These are phyloP conservation scores for Drosophila yakuba DNA, from an alignment of 1,140 invertebrate species.

Conservation along the genomic window DNA sequence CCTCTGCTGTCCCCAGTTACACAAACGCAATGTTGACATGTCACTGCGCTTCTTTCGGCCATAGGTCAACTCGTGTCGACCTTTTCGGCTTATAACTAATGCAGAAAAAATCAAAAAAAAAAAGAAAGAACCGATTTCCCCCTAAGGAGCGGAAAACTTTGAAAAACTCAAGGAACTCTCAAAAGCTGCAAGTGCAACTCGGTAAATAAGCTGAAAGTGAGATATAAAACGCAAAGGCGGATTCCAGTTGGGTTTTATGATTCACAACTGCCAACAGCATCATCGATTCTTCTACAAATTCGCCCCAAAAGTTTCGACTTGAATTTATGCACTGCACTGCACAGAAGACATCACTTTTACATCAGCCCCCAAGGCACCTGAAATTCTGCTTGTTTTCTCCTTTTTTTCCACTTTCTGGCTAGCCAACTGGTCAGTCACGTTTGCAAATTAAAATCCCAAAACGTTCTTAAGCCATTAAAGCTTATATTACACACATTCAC, in stretches of 20 bases:
- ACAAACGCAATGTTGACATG: conserved; percentile 15
- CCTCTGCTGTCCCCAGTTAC: background rate
- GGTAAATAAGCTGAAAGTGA: background rate
- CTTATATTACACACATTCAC: background rate
- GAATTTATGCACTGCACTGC: conserved; percentile 2
- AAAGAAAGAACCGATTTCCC: background rate
- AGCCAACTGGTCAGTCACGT: conserved; percentile 42
- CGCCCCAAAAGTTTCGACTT: background rate
- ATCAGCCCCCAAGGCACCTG: background rate
- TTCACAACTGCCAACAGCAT: conserved; percentile 8
- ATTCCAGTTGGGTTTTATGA: background rate
- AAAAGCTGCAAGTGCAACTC: conserved; percentile 14
- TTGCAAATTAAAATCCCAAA: conserved; percentile 47
- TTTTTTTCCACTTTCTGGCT: background rate
- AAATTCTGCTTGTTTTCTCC: background rate
- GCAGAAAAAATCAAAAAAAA: conserved; percentile 1
- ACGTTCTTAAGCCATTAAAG: conserved; percentile 32
- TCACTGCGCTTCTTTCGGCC: conserved; percentile 4
- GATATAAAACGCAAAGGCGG: background rate
- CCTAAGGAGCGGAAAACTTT: conserved; percentile 8
- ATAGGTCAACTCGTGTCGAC: conserved; percentile 4
- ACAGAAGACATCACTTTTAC: background rate
- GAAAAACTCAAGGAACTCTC: conserved; percentile 2
- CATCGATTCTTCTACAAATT: conserved; percentile 9
- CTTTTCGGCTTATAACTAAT: conserved; percentile 39